Conservation (phyloP, 2,113 vertebrate genomes). For the Sinocyclocheilus anophthalmus region DNA sequence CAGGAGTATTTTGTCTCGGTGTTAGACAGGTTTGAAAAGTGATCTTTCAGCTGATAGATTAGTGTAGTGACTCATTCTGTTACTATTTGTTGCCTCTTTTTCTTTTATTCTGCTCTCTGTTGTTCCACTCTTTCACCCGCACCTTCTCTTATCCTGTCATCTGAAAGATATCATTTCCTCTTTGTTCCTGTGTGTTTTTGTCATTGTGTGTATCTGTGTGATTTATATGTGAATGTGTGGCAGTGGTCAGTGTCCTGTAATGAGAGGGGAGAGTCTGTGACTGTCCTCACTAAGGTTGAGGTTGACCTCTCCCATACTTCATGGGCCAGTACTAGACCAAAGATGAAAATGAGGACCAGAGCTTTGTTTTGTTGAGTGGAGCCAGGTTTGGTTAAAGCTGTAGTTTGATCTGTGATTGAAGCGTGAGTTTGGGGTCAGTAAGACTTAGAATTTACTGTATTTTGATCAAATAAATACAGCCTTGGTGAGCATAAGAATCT, state of each 20-base stretch:
- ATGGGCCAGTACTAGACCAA: slow-evolving; percentile 5
- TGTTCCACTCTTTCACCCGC: neutral
- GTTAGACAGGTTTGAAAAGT: slow-evolving; percentile 65
- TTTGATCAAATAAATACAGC: neutral
- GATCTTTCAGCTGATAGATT: slow-evolving; percentile 47
- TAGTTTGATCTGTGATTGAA: neutral
- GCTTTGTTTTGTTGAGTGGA: neutral
- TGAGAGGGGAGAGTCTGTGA: neutral
- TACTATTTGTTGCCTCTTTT: slow-evolving; percentile 38
- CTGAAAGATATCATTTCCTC: slow-evolving; percentile 14
- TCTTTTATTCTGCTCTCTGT: slow-evolving; percentile 8
- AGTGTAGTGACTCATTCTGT: slow-evolving; percentile 47
- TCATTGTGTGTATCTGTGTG: slow-evolving; percentile 52
- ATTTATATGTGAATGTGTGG: slow-evolving; percentile 46
- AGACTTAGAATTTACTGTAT: neutral
- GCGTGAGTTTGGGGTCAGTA: neutral
- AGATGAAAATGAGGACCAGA: neutral
- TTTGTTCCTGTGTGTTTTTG: neutral
- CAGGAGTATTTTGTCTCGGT: slow-evolving; percentile 62
- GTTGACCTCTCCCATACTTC: neutral
- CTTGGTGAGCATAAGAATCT: neutral
- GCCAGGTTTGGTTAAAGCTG: slow-evolving; percentile 1
- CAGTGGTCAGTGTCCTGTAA: slow-evolving; percentile 11
- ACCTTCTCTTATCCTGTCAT: neutral
- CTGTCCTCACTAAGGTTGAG: neutral